phyloP scores from a whole-genome alignment of 2,888 invertebrate genomes.

The Drosophila mimica region DNA sequence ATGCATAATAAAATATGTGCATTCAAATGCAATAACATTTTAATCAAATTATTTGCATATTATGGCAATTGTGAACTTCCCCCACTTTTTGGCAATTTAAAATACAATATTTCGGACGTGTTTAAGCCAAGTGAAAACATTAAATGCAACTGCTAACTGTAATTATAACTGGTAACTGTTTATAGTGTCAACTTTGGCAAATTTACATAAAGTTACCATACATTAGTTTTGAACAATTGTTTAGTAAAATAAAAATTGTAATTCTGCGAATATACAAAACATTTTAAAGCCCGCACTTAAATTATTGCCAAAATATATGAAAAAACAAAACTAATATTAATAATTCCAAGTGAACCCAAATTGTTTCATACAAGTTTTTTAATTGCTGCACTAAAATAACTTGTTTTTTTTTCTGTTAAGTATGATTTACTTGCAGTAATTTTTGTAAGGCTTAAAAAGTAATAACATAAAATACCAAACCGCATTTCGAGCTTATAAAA shows the following conservation, averaged over 20 bases:
- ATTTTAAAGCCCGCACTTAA: neutral
- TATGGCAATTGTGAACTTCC: slow-evolving; percentile 39
- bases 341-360: neutral
- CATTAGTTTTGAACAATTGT: slow-evolving; percentile 15
- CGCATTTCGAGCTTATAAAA: no score
- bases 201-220: slow-evolving; percentile 48
- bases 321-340: neutral
- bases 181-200: slow-evolving; percentile 10
- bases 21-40: slow-evolving; percentile 68
- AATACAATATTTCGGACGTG: slow-evolving; percentile 43
- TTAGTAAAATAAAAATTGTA: neutral
- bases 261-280: neutral
- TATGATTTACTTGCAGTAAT: neutral
- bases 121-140: slow-evolving; percentile 35
- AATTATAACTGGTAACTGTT: slow-evolving; percentile 6
- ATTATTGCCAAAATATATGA: neutral
- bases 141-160: slow-evolving; percentile 9
- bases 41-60: slow-evolving; percentile 70
- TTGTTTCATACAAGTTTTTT: neutral
- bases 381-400: neutral
- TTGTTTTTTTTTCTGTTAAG: neutral
- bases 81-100: slow-evolving; percentile 32
- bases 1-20: slow-evolving; percentile 76
- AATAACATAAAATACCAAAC: neutral
- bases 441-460: neutral